phyloP scores from a whole-genome alignment of 2,113 vertebrate species.

The Oncorhynchus clarkii region DNA sequence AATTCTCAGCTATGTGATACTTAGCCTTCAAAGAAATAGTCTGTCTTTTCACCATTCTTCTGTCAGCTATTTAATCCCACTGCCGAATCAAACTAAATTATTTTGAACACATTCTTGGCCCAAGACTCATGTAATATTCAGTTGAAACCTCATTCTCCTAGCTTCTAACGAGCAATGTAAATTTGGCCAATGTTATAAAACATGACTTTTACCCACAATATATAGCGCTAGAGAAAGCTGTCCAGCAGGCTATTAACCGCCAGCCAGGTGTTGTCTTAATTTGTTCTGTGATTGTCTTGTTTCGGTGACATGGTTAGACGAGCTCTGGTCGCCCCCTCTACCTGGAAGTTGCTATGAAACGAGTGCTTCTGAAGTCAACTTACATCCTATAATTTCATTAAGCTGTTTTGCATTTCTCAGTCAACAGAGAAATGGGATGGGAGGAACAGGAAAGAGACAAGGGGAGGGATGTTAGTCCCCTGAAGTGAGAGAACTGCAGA shows the following conservation, averaged over 20 bases:
- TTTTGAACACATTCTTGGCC: background rate
- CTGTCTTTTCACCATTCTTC: slow-evolving; percentile 21
- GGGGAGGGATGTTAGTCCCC: slow-evolving; percentile 29
- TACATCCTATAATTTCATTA: slow-evolving; percentile 47
- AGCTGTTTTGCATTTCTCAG: slow-evolving; percentile 44
- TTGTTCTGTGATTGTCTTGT: background rate
- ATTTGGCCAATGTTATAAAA: background rate
- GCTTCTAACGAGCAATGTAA: too few species aligned
- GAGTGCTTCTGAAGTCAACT: slow-evolving; percentile 32
- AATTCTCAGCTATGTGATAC: slow-evolving; percentile 46
- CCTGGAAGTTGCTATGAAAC: slow-evolving; percentile 54
- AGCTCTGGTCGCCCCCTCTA: slow-evolving; percentile 1
- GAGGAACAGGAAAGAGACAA: slow-evolving; percentile 21
- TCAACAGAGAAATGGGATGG: slow-evolving; percentile 49
- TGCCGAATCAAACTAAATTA: background rate
- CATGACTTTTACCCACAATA: background rate
- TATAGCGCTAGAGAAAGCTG: background rate
- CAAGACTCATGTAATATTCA: background rate
- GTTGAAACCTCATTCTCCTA: background rate
- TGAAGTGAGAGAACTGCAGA: slow-evolving; percentile 44
- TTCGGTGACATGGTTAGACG: slow-evolving; percentile 1
- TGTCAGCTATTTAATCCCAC: background rate
- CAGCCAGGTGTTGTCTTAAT: background rate
- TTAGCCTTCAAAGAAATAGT: slow-evolving; percentile 48
- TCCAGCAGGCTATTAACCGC: background rate